Base-by-base conservation (phyloP, 2,113 vertebrate genomes). In the Myrmophylax atrothorax region DNA sequence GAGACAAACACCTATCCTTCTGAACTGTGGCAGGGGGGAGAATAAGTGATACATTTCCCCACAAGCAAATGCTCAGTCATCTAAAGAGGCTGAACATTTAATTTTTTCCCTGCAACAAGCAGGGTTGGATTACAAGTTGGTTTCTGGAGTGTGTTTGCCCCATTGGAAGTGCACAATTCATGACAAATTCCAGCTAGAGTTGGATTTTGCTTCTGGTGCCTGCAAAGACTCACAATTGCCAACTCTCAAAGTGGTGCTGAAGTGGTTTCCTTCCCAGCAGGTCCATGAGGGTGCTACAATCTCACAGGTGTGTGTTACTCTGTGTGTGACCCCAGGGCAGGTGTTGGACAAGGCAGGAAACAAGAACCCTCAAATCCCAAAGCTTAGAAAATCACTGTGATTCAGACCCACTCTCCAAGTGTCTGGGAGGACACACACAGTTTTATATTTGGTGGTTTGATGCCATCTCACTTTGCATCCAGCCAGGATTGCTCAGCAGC, bases 301-400 rank as follows among this genome's bases (percentile, higher is more conserved):
- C 66, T 84, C 84, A 22, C 5, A 46, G 0, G 0, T 7, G 4
- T 11, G 22, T 6, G 42, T 6, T 22, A 47, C 5, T 0, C 26
- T 8, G 31, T 42, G 14, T 42, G 40, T 42, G 40, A 42, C 33
- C 42, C 6, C 25, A 79, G 42, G 1, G 14, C 8, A 58, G 76
- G 9, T 0, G 3, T 35, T 73, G 60, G 47, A n/a, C 79, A 49
- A 76, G 25, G 25, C 10, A 33, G n/a, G 49, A 49, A 62, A 69
- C 11, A 58, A 0, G 10, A 68, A 40, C 10, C 55, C 68, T 26
- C 10, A 5, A 13, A 69, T 19, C 49, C 31, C 53, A 75, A 64
- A 42, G 46, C 59, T 26, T 9, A 6, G 58, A 56, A 77, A 63
- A 63, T 42, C 68, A 6, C 56, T 28, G 40, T 23, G 68, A 62